Evolutionary conservation across 1,140 invertebrate species (phyloP).

Genomic region (Scaptomyza hsui): DNA sequence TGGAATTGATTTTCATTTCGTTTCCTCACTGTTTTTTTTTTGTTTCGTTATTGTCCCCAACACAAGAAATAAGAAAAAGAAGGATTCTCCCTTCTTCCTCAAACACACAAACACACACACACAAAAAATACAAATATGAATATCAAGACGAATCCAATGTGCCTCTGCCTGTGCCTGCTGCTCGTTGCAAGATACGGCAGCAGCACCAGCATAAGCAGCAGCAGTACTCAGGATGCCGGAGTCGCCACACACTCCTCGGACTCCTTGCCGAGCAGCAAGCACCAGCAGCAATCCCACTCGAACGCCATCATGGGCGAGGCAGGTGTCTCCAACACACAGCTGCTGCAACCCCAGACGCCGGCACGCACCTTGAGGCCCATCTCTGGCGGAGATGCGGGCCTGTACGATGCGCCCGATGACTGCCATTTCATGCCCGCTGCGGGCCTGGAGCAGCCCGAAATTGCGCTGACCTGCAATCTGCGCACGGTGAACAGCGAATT

Average conservation of each 20-base stretch:
- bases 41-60: not conserved
- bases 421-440: slow-evolving; percentile 85
- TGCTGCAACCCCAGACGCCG: slow-evolving; percentile 61
- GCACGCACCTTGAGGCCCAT: slow-evolving; percentile 57
- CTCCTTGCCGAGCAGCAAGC: slow-evolving; percentile 21
- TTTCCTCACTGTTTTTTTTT: slow-evolving; percentile 40
- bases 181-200: slow-evolving; percentile 1
- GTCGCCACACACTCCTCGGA: not conserved
- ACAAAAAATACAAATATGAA: slow-evolving; percentile 2
- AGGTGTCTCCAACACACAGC: slow-evolving; percentile 70
- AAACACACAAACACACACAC: slow-evolving; percentile 13
- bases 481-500: slow-evolving; percentile 92
- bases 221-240: slow-evolving; percentile 13
- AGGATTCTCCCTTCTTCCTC: not conserved
- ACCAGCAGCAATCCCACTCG: slow-evolving; percentile 63
- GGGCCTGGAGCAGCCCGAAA: slow-evolving; percentile 86
- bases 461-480: slow-evolving; percentile 91
- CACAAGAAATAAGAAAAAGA: not conserved
- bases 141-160: slow-evolving; percentile 28
- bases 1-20: slow-evolving; percentile 70
- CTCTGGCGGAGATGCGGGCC: slow-evolving; percentile 51
- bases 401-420: slow-evolving; percentile 92
- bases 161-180: slow-evolving; percentile 31
- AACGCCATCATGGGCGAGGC: slow-evolving; percentile 82
- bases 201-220: slow-evolving; percentile 2